Conservation (phyloP, 1,140 invertebrate genomes). For the Pollicipes pollicipes region DNA sequence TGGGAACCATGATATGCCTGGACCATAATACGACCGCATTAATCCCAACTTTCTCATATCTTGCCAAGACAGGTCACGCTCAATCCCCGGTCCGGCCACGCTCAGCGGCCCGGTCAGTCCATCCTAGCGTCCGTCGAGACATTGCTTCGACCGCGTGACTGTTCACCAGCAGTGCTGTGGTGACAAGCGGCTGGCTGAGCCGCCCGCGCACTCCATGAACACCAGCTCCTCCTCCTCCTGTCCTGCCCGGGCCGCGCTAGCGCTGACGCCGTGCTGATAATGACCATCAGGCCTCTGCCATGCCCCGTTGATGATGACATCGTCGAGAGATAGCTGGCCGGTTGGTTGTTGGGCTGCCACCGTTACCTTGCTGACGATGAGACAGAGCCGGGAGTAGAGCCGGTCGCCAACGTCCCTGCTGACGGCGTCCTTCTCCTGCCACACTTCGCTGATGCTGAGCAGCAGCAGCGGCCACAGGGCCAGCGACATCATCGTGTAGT, state of each 20-base stretch:
- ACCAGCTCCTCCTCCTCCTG: neutral
- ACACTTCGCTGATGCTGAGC: conserved; percentile 44
- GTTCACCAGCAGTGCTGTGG: no score
- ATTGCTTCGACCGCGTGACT: no score
- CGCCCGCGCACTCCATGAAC: neutral
- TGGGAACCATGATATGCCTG: no score
- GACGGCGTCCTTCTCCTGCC: conserved; percentile 44
- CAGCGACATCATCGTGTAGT: conserved; percentile 60
- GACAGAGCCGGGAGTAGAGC: conserved; percentile 56
- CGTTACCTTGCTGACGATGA: conserved; percentile 58
- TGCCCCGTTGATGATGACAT: neutral
- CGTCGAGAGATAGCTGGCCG: conserved; percentile 7
- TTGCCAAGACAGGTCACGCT: neutral
- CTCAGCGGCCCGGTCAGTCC: neutral
- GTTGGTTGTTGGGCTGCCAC: conserved; percentile 18
- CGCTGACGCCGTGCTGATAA: conserved; percentile 1
- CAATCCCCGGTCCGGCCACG: neutral
- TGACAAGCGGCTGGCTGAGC: neutral
- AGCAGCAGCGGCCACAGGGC: conserved; percentile 56
- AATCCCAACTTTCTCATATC: conserved; percentile 11
- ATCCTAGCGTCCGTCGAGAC: no score
- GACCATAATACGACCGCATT: conserved; percentile 2
- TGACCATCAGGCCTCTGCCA: conserved; percentile 2
- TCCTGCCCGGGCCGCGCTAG: neutral
- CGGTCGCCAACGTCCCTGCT: conserved; percentile 58